phyloP scores from a whole-genome alignment of 2,113 vertebrate genomes.

The Nansenia antarctica region DNA sequence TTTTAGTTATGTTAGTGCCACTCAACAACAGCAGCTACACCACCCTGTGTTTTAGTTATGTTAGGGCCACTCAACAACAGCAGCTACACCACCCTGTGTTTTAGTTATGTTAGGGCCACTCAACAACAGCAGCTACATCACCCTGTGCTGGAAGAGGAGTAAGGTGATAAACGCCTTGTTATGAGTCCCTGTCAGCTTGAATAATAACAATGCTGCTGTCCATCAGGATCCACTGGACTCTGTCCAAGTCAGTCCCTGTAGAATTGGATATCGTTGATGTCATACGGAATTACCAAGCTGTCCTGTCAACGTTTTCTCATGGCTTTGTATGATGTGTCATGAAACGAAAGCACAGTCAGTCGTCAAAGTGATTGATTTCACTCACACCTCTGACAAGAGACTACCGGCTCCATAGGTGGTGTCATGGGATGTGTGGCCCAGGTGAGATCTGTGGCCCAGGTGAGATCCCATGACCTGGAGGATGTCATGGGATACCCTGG shows the following conservation, averaged over 20 bases:
- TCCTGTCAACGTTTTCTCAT: slow-evolving; percentile 6
- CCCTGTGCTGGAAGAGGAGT: neutral
- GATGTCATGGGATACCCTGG: no score
- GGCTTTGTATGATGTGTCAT: neutral
- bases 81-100: neutral
- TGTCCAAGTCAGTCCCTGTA: neutral
- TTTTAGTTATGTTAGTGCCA: no score
- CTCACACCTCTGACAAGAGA: neutral
- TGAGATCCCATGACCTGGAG: no score
- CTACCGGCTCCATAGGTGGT: no score
- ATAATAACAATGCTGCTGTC: neutral
- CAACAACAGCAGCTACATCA: no score
- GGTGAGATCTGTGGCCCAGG: neutral
- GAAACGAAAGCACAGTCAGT: neutral
- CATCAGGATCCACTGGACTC: neutral
- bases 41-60: no score
- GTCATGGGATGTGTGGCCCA: neutral
- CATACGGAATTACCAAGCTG: slow-evolving; percentile 1
- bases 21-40: neutral
- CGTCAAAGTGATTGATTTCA: neutral
- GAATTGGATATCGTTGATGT: neutral
- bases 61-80: no score
- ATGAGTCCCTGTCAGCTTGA: neutral
- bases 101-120: no score
- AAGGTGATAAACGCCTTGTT: neutral